Conservation (phyloP, 64 coral and sea anemone genomes). For the Porites lutea region DNA sequence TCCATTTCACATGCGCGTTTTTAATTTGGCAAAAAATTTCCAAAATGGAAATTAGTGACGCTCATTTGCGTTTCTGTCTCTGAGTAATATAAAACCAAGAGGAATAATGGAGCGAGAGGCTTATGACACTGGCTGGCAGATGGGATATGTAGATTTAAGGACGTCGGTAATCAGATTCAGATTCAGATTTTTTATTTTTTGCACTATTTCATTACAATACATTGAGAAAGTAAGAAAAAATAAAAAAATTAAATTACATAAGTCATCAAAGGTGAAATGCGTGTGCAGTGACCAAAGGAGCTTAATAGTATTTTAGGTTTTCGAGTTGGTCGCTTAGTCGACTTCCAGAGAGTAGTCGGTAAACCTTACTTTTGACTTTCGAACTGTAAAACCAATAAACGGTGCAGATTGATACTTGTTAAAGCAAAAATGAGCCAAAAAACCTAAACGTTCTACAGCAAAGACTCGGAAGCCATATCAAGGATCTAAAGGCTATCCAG, state of each 20-base stretch:
- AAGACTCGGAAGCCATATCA: background rate
- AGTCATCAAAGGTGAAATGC: background rate
- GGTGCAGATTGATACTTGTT: too few species aligned
- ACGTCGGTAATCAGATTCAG: background rate
- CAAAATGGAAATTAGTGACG: background rate
- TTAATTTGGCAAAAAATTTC: background rate
- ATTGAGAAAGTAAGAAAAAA: background rate
- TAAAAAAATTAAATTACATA: background rate
- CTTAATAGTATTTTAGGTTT: background rate
- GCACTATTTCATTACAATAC: background rate
- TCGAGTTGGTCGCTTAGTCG: background rate
- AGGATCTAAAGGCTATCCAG: background rate
- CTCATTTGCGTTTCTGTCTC: background rate
- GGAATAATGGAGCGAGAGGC: too few species aligned
- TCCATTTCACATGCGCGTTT: background rate
- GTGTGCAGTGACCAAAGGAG: background rate
- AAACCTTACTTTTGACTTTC: too few species aligned
- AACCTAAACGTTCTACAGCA: background rate
- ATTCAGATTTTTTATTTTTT: background rate
- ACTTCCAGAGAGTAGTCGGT: background rate
- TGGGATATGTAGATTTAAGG: background rate
- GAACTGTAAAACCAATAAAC: too few species aligned
- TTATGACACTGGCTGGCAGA: background rate
- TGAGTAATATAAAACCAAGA: background rate
- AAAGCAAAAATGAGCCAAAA: too few species aligned